Evolutionary conservation across 2,888 invertebrate species (phyloP), one percentile per base, ranked within the genome.

Genomic region (Leucozona laternaria): DNA sequence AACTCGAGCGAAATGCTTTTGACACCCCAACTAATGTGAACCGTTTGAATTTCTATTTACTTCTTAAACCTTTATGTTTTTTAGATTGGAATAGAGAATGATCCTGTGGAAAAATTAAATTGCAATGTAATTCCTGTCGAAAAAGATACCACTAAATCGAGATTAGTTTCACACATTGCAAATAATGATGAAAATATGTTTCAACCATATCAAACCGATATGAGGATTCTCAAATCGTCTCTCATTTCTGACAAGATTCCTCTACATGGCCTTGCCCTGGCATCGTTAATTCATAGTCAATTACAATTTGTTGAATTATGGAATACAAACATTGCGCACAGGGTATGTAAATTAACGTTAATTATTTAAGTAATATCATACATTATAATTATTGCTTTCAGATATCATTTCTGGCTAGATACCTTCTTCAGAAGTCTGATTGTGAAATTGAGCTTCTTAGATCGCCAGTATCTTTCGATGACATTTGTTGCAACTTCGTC

Each of bases 261-360:
- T 1, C 58, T 75, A 7, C 58, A 82, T 10, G 50, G 76, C 4
- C 31, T 88, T 4, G 81, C 88, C 17, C 34, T 89, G 6, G 89
- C 88, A 3, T 78, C 89, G 6, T 13, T 89, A 37, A 60, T 89
- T 22, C 84, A 88, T 25, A 86, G 87, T 55, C 76, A 78, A 11
- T 22, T 89, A 10, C 77, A 87, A 28, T 83, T 77, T 73, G 85
- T 88, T 1, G 88, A 88, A 22, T 45, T 85, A 25, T 89, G 89
- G 89, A 84, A 78, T 20, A 40, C 40, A 5, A 83, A 79, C 10
- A 64, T 88, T 15, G 62, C 88, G 10, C 72, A 88, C 7, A 77
- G 88, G 60, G 88, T 89, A 64, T 28, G 22, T 2, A 4, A 20
- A 34, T 13, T 20, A 17, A 31, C 10, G 11, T 31, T 7, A 31